Conservation (phyloP, 2,888 invertebrate genomes). For the Lycocerus yunnanus region DNA sequence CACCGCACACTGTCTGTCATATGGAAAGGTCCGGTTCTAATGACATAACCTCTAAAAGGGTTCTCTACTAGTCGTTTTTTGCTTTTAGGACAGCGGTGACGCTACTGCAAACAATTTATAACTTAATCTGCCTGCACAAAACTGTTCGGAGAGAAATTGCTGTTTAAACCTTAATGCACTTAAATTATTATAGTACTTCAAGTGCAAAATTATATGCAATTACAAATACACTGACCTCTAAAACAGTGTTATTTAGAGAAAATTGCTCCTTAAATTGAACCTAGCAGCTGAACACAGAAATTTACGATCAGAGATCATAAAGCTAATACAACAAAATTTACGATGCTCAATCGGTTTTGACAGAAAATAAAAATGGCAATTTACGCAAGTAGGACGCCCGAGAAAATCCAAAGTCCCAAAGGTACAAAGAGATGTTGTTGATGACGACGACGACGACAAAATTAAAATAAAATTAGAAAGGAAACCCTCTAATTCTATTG, state of each 20-base stretch:
- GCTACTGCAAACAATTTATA: neutral
- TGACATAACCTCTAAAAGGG: too few relatives aligned
- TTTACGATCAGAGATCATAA: neutral
- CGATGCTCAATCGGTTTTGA: neutral
- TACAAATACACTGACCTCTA: conserved; percentile 2
- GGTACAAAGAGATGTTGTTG: too few relatives aligned
- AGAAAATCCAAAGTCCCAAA: neutral
- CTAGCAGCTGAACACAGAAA: neutral
- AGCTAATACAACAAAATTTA: neutral
- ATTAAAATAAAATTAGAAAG: too few relatives aligned
- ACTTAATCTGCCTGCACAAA: neutral
- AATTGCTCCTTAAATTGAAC: neutral
- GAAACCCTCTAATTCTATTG: too few relatives aligned
- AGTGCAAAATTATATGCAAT: conserved; percentile 1
- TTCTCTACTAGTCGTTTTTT: too few relatives aligned
- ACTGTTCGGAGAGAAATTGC: neutral
- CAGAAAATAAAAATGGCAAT: neutral
- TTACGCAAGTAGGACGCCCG: neutral
- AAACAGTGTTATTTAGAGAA: neutral
- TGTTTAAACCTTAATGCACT: neutral
- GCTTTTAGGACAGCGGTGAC: too few relatives aligned
- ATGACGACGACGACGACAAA: too few relatives aligned
- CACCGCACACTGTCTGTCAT: too few relatives aligned
- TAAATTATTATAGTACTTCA: neutral
- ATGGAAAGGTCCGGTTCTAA: too few relatives aligned